phyloP scores from a whole-genome alignment of 2,113 vertebrate species.

The Barbus barbus region DNA sequence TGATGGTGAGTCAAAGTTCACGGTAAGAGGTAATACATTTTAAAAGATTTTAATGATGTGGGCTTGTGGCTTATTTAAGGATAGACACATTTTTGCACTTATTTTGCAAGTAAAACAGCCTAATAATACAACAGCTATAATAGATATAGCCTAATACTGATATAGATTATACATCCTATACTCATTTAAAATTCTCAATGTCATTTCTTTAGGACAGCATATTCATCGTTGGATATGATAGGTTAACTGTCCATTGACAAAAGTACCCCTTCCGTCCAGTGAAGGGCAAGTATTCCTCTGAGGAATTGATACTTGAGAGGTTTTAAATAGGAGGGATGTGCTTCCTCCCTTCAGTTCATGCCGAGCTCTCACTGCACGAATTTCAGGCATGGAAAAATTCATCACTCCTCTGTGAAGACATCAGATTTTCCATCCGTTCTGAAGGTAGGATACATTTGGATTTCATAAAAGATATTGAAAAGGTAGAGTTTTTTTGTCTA shows the following conservation, averaged over 20 bases:
- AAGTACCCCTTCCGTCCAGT: conserved; percentile 29
- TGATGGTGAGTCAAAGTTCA: conserved; percentile 40
- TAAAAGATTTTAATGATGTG: conserved; percentile 1
- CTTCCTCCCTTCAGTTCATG: conserved; percentile 41
- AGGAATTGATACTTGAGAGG: conserved; percentile 55
- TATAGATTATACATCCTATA: neutral
- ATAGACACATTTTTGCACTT: neutral
- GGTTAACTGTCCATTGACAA: conserved; percentile 41
- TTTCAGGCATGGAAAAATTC: conserved; percentile 32
- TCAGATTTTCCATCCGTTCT: neutral
- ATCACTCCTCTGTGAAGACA: conserved; percentile 17
- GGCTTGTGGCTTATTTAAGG: neutral
- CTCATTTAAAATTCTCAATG: conserved; percentile 30
- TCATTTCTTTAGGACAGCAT: conserved; percentile 10
- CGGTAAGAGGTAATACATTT: conserved; percentile 18
- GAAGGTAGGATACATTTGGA: conserved; percentile 35
- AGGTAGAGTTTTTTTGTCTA: neutral
- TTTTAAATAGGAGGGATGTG: conserved; percentile 48
- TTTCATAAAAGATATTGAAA: neutral
- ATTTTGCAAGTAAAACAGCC: neutral
- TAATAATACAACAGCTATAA: neutral
- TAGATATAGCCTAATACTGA: neutral
- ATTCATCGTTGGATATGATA: conserved; percentile 22
- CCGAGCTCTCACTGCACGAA: conserved; percentile 25
- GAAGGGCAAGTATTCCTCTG: conserved; percentile 49